phyloP scores from a whole-genome alignment of 2,888 invertebrate genomes.

The Camponotus fellah region DNA sequence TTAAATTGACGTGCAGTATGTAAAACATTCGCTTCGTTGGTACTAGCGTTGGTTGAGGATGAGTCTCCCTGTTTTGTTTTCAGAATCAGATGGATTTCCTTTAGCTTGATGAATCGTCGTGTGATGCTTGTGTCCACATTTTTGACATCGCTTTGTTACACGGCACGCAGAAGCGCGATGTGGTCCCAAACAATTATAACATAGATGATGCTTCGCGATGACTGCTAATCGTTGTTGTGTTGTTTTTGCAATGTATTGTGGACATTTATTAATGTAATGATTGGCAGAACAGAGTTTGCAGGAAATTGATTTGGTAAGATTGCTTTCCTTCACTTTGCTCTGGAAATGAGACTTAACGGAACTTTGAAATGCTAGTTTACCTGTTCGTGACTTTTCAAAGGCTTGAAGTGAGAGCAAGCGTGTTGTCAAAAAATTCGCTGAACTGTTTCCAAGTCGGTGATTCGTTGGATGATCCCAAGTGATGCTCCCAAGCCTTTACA shows the following conservation, averaged over 20 bases:
- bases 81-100: background rate
- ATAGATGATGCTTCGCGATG: fast-evolving
- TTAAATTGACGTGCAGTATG: background rate
- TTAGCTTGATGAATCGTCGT: background rate
- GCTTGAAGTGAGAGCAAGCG: no score
- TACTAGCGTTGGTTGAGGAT: background rate
- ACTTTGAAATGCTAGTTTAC: no score
- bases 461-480: no score
- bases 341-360: no score
- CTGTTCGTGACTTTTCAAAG: no score
- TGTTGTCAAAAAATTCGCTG: no score
- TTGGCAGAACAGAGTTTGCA: no score
- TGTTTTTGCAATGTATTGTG: background rate
- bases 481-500: no score
- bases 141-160: background rate
- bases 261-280: background rate
- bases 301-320: no score
- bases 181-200: background rate
- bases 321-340: no score
- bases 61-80: no score
- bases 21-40: background rate
- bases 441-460: no score
- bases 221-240: background rate
- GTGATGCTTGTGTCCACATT: background rate
- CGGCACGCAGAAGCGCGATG: background rate